Evolutionary conservation across 2,797 vertebrate genomes (phyloP).

Genomic region (Bradypodion pumilum): DNA sequence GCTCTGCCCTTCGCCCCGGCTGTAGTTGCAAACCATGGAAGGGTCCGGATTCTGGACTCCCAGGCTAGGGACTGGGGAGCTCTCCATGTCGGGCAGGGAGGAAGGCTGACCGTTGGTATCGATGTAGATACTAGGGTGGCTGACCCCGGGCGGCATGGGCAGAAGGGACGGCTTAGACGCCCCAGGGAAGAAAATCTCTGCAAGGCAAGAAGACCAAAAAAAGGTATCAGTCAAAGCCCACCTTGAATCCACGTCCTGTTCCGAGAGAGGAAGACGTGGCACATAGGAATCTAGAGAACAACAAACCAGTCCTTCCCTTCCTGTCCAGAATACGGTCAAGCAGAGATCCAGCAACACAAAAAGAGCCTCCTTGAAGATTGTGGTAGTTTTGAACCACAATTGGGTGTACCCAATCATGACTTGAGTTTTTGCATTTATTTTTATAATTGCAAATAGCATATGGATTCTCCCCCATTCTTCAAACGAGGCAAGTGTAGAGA

Average conservation of each 20-base stretch:
- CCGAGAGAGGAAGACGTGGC: not conserved
- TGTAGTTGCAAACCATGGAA: constrained; percentile 54
- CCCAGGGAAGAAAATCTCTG: constrained; percentile 63
- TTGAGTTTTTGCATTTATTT: too few relatives aligned
- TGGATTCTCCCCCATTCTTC: too few relatives aligned
- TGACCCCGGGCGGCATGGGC: constrained; percentile 51
- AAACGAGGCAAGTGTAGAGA: too few relatives aligned
- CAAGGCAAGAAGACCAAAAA: fast-evolving
- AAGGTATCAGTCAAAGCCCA: not conserved
- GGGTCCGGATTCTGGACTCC: constrained; percentile 50
- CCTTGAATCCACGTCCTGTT: not conserved
- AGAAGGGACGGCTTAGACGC: constrained; percentile 55
- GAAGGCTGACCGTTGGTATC: constrained; percentile 67
- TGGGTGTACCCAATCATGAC: too few relatives aligned
- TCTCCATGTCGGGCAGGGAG: constrained; percentile 57
- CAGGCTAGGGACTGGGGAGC: constrained; percentile 36
- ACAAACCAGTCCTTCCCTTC: not conserved
- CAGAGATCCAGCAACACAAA: too few relatives aligned
- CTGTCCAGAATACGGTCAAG: too few relatives aligned
- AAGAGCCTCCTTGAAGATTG: too few relatives aligned
- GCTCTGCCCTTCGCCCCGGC: constrained; percentile 62
- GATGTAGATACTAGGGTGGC: constrained; percentile 66
- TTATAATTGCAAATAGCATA: too few relatives aligned
- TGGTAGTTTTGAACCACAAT: too few relatives aligned
- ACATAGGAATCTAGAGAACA: not conserved